phyloP scores from a whole-genome alignment of 2,888 invertebrate genomes.

The Trachelus iudaicus region DNA sequence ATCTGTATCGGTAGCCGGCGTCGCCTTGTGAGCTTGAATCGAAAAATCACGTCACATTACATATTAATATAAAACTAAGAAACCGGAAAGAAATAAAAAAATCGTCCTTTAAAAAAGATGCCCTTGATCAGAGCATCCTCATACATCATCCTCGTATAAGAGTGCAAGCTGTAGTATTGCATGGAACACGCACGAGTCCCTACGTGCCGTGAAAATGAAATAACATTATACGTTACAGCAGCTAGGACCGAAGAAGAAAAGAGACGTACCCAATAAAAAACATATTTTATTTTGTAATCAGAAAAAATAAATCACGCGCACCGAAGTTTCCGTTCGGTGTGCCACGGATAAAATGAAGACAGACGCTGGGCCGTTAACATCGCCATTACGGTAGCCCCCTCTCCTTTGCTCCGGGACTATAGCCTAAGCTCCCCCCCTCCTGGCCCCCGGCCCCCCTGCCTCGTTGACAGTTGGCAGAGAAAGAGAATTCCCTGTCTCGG shows the following conservation, averaged over 20 bases:
- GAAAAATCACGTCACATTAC: too few species aligned
- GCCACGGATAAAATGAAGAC: neutral
- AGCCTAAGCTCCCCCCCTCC: neutral
- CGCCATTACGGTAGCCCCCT: constrained; percentile 36
- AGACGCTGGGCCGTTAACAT: constrained; percentile 28
- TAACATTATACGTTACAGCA: neutral
- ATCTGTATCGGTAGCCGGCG: too few species aligned
- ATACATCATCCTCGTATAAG: too few species aligned
- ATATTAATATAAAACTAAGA: neutral
- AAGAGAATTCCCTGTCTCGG: constrained; percentile 23
- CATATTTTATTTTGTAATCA: neutral
- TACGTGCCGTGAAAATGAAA: too few species aligned
- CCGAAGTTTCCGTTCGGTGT: neutral
- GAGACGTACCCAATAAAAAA: neutral
- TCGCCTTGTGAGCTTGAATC: too few species aligned
- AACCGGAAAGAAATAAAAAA: neutral
- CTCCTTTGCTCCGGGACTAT: constrained; percentile 14
- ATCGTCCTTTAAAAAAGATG: neutral
- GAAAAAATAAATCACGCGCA: neutral
- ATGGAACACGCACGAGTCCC: too few species aligned
- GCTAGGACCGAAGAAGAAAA: neutral
- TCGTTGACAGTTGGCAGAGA: neutral
- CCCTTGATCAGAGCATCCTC: neutral
- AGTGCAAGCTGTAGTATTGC: too few species aligned
- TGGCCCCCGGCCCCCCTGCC: neutral